phyloP scores from a whole-genome alignment of 2,113 vertebrate genomes.

The Gnathonemus longibarbis region DNA sequence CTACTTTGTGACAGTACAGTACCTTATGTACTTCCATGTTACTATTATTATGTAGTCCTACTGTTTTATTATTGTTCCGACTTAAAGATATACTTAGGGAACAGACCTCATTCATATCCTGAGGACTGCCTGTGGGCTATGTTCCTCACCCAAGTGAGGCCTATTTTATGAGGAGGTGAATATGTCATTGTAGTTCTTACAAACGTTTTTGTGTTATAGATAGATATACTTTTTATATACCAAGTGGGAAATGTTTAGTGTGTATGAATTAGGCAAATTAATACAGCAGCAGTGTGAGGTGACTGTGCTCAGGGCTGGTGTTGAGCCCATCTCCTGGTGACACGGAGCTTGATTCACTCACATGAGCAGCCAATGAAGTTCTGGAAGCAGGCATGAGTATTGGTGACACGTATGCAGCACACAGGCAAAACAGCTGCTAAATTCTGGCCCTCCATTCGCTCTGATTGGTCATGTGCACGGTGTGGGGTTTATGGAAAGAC shows the following conservation, averaged over 20 bases:
- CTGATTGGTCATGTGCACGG: not conserved
- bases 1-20: too few relatives aligned
- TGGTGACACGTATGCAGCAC: not conserved
- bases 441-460: not conserved
- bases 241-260: not conserved
- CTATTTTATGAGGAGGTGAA: not conserved
- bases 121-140: not conserved
- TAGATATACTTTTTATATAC: not conserved
- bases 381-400: not conserved
- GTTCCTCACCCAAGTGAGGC: not conserved
- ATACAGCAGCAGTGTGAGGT: not conserved
- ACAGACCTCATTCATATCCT: not conserved
- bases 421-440: not conserved
- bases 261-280: not conserved
- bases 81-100: not conserved
- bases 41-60: too few relatives aligned
- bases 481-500: not conserved
- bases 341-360: not conserved
- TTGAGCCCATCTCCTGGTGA: not conserved
- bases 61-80: too few relatives aligned
- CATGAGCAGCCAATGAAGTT: not conserved
- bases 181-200: not conserved
- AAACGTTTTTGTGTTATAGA: not conserved
- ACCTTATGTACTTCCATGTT: too few relatives aligned
- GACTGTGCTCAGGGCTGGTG: not conserved